Evolutionary conservation across 2,113 vertebrate species (phyloP).

Genomic region (Vulpes ferrilata): DNA sequence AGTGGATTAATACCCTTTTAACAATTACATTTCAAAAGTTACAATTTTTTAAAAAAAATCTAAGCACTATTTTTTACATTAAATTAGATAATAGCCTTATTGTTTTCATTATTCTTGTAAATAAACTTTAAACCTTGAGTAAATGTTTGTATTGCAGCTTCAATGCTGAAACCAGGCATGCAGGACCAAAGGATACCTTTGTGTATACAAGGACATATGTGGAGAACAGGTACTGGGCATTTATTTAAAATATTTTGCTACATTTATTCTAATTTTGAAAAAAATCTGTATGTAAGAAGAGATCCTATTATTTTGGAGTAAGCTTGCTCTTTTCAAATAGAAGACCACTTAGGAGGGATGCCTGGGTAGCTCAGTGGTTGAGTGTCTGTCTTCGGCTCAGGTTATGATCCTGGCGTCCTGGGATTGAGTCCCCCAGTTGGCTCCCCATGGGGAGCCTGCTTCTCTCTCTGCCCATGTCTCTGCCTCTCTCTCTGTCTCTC

Average conservation of each 20-base stretch:
- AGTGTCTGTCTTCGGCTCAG: no score
- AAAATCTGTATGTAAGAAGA: background rate
- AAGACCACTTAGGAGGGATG: background rate
- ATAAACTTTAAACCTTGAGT: conserved; percentile 54
- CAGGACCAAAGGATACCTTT: conserved; percentile 76
- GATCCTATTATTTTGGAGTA: background rate
- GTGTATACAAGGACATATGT: conserved; percentile 83
- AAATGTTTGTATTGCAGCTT: conserved; percentile 81
- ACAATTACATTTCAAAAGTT: conserved; percentile 52
- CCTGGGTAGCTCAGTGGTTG: no score
- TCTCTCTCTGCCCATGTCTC: no score
- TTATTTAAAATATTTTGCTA: conserved; percentile 52
- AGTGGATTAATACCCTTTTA: conserved; percentile 13
- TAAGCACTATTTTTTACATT: conserved; percentile 62
- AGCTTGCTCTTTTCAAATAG: background rate
- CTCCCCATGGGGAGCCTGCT: no score
- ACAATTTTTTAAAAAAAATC: conserved; percentile 23
- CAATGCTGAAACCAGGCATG: conserved; percentile 75
- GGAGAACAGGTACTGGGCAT: conserved; percentile 82
- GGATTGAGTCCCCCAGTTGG: no score
- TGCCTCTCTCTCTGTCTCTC: no score
- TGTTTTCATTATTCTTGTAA: background rate
- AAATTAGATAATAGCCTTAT: background rate
- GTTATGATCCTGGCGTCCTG: no score
- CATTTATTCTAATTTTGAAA: conserved; percentile 41